Evolutionary conservation across 2,888 invertebrate genomes (phyloP).

Genomic region (Agrochola macilenta): DNA sequence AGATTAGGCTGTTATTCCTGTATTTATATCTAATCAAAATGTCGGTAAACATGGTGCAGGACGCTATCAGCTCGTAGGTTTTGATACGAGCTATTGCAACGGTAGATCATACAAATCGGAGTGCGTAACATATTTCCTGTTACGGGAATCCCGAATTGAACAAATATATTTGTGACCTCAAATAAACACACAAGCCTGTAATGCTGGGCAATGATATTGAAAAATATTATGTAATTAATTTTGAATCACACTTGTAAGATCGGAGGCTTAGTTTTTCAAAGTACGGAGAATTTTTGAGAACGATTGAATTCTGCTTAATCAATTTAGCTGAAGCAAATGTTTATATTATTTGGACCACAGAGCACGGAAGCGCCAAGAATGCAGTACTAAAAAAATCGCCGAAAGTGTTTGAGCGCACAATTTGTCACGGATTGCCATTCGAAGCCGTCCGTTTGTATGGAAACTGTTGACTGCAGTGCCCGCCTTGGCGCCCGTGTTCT

Average conservation of each 20-base stretch:
- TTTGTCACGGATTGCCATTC: too few species aligned
- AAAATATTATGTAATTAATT: neutral
- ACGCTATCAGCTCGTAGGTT: slow-evolving; percentile 24
- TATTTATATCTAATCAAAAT: slow-evolving; percentile 28
- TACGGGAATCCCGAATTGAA: neutral
- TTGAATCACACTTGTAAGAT: neutral
- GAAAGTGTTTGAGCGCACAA: too few species aligned
- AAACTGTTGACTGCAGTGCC: too few species aligned
- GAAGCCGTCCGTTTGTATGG: too few species aligned
- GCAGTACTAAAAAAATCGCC: too few species aligned
- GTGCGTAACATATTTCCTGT: neutral
- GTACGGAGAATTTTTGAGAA: too few species aligned
- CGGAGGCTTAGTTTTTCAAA: too few species aligned
- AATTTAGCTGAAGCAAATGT: too few species aligned
- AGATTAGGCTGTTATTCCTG: slow-evolving; percentile 35
- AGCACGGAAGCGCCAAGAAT: too few species aligned
- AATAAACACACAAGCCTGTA: neutral
- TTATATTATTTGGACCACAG: too few species aligned
- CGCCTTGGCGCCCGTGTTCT: too few species aligned
- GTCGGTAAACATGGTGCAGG: slow-evolving; percentile 27
- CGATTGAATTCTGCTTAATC: too few species aligned
- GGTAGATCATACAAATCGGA: neutral
- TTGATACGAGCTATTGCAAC: neutral
- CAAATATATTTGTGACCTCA: neutral
- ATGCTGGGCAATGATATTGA: neutral